Percentiles rank a stretch among this genome's conserved stretches.
phyloP scores from a whole-genome alignment of 2,888 invertebrate species.

The Cordilura impudica region DNA sequence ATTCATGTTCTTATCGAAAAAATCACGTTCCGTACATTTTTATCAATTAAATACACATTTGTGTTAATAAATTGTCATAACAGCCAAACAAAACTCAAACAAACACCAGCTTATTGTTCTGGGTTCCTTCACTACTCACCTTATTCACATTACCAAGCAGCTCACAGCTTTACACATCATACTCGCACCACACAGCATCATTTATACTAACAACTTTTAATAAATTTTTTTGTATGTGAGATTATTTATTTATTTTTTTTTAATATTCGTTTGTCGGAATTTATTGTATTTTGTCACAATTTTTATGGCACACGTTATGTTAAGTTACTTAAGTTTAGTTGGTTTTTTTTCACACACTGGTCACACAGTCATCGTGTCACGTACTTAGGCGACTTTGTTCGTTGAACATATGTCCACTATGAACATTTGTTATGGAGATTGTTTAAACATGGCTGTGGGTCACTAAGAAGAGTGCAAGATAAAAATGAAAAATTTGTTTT shows the following conservation, averaged over 20 bases:
- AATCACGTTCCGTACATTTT: conserved; percentile 13
- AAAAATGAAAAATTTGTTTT: neutral
- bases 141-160: neutral
- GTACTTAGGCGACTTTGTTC: conserved; percentile 45
- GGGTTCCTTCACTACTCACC: neutral
- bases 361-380: conserved; percentile 26
- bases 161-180: neutral
- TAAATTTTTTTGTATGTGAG: neutral
- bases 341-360: neutral
- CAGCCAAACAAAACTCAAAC: neutral
- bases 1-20: neutral
- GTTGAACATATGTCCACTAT: conserved; percentile 37
- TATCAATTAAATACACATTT: conserved; percentile 31
- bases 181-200: neutral
- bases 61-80: conserved; percentile 2
- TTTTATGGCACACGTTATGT: neutral
- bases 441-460: neutral
- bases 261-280: neutral
- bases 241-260: neutral
- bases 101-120: neutral
- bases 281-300: neutral
- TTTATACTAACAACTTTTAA: neutral
- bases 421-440: neutral
- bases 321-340: neutral
- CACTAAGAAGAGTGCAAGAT: neutral